Evolutionary conservation across 1,140 invertebrate species (phyloP).

Genomic region (Plectrocnemia conspersa): DNA sequence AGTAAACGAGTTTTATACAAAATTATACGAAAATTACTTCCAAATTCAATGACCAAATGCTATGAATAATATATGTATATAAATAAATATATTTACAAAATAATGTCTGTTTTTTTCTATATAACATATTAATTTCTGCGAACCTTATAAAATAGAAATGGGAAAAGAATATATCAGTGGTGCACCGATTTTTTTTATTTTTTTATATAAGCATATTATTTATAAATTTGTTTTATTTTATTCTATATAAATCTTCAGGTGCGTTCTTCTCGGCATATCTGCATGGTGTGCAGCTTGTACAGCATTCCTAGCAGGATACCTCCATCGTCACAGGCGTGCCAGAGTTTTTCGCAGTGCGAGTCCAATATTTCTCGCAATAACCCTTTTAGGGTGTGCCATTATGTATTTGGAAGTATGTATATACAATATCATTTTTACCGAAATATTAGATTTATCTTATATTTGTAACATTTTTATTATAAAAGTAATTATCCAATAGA

Average conservation of each 20-base stretch:
- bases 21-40: too few relatives aligned
- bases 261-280: conserved; percentile 75
- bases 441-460: too few relatives aligned
- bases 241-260: conserved; percentile 50
- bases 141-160: neutral
- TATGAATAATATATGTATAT: too few relatives aligned
- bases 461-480: too few relatives aligned
- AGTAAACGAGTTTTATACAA: too few relatives aligned
- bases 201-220: too few relatives aligned
- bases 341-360: conserved; percentile 89
- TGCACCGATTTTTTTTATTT: neutral
- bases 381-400: conserved; percentile 78
- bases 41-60: too few relatives aligned
- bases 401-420: conserved; percentile 80
- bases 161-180: neutral
- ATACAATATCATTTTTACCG: neutral
- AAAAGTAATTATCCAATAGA: too few relatives aligned
- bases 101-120: too few relatives aligned
- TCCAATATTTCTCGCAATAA: conserved; percentile 84
- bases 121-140: too few relatives aligned
- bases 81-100: too few relatives aligned
- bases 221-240: too few relatives aligned
- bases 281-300: conserved; percentile 72
- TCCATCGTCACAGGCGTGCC: conserved; percentile 72
- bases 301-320: conserved; percentile 67